Conservation (phyloP, 2,797 vertebrate species). For the Salarias fasciatus region DNA sequence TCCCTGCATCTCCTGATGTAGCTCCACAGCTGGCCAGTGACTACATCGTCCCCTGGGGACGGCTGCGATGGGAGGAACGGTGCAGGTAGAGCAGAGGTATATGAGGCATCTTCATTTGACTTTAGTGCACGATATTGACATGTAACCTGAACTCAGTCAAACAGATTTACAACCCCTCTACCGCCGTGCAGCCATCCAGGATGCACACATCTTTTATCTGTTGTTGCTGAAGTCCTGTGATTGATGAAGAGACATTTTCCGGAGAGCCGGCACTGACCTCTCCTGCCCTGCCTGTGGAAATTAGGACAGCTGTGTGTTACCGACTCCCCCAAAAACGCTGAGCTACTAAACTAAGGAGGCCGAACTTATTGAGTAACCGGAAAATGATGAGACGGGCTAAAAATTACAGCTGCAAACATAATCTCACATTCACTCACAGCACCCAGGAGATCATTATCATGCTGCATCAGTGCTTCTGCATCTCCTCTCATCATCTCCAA, state of each 20-base stretch:
- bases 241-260: constrained; percentile 42
- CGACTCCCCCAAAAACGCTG: constrained; percentile 41
- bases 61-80: constrained; percentile 48
- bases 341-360: constrained; percentile 33
- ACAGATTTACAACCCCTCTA: constrained; percentile 55
- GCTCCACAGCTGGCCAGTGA: constrained; percentile 58
- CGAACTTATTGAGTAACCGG: constrained; percentile 37
- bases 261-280: constrained; percentile 51
- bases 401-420: constrained; percentile 41
- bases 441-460: constrained; percentile 57
- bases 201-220: constrained; percentile 39
- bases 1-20: constrained; percentile 55
- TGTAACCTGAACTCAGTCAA: constrained; percentile 59
- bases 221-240: constrained; percentile 35
- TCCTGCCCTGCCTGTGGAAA: constrained; percentile 23
- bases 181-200: constrained; percentile 14
- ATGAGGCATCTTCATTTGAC: constrained; percentile 54
- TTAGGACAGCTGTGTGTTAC: constrained; percentile 29
- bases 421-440: constrained; percentile 52
- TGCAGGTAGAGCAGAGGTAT: constrained; percentile 58
- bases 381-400: constrained; percentile 50
- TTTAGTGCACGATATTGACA: constrained; percentile 62
- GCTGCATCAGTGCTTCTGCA: constrained; percentile 56
- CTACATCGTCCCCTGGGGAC: constrained; percentile 49
- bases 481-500: constrained; percentile 52